Percentiles rank a stretch among this genome's conserved stretches.
phyloP scores from a whole-genome alignment of 2,113 vertebrate species.

The Prunella himalayana region DNA sequence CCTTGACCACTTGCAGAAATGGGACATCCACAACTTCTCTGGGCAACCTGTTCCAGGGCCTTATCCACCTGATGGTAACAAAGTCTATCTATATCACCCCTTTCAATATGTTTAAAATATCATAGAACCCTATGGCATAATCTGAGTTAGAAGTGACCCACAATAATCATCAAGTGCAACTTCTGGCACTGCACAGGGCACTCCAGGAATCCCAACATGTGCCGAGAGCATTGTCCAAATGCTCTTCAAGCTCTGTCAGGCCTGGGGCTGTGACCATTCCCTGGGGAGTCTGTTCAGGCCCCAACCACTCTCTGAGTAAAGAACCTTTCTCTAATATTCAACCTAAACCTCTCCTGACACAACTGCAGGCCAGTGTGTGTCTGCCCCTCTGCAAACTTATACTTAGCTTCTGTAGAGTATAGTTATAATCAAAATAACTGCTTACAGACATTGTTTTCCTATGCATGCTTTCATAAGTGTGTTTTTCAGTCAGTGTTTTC shows the following conservation, averaged over 20 bases:
- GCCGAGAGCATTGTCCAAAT: fast-evolving
- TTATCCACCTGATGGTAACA: neutral
- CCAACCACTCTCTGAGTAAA: neutral
- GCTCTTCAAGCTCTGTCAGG: fast-evolving
- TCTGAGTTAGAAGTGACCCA: neutral
- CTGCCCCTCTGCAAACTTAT: neutral
- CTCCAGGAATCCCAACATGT: neutral
- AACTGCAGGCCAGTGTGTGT: neutral
- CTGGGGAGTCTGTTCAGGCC: neutral
- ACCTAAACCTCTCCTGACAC: neutral
- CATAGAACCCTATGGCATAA: no score
- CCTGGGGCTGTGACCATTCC: neutral
- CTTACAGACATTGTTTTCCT: neutral
- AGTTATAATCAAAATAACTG: neutral
- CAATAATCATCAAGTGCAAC: neutral
- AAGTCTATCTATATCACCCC: neutral
- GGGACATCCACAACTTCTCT: neutral
- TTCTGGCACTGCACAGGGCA: fast-evolving
- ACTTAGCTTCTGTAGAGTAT: neutral
- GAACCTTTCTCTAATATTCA: neutral
- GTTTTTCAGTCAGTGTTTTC: neutral
- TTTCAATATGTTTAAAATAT: neutral
- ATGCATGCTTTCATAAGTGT: neutral
- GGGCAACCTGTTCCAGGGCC: neutral
- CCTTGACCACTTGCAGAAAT: neutral